Base-by-base conservation (phyloP, 2,113 vertebrate species). In the Datnioides undecimradiatus region DNA sequence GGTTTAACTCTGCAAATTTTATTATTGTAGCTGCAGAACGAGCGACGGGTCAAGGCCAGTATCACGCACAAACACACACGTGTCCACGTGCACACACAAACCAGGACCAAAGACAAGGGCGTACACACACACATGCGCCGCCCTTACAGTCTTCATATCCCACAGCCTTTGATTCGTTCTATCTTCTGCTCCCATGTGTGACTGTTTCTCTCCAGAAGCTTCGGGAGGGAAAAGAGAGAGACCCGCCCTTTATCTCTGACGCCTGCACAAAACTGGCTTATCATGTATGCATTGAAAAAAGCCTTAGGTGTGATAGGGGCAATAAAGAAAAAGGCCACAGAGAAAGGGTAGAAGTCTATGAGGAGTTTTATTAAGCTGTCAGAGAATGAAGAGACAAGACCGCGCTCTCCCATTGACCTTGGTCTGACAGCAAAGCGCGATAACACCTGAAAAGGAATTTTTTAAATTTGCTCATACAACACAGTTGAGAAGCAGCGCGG, bases 361-460 rank as follows among this genome's bases (percentile, higher is more conserved):
- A 82, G 64, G 36, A 80, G 76, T 83, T 91, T 88, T 91, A 91
- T 90, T 82, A 87, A 91, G 82, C 77, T 90, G 90, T 89, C 90
- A 83, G 83, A 86, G 65, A 73, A 72, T 73, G 75, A 85, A 82
- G 67, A 65, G 77, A 88, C 69, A 57, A 68, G 74, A 49, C 59
- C 0, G 34, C 23, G 40, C 27, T 8, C 67, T 74, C 34, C 41
- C 54, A 19, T 40, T 85, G 82, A 92, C 88, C 88, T 89, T 84
- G 77, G 62, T 57, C 40, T 69, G 74, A 80, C 77, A 60, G 25
- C 41, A 19, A 3, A 12, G 21, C 54, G 40, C 41, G 63, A 87
- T 76, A 77, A 85, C 59, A 19, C 41, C 67, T 68, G 51, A 73
- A 62, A 54, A 66, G 38, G 14, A 40, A 23, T 43, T 65, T 45